Base-by-base conservation (phyloP, 1,140 invertebrate genomes). In the Pectinophora gossypiella region DNA sequence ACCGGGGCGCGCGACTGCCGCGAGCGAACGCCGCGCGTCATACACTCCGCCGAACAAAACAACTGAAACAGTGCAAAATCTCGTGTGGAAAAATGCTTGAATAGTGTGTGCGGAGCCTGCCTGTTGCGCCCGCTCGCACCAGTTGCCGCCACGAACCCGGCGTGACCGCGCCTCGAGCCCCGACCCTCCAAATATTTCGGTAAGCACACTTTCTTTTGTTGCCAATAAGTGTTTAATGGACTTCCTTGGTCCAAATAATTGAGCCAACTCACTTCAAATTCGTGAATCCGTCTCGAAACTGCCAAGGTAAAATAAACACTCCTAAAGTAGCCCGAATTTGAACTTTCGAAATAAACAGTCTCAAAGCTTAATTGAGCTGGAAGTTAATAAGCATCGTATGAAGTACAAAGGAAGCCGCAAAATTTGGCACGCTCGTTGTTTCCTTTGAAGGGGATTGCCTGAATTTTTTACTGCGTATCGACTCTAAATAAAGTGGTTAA, bases 1-100 rank as follows among this genome's bases (percentile, higher is more conserved):
- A 85, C 53, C 64, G 46, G 48, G 64, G 61, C 78, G 70, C 68
- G 81, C 59, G 59, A 68, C 60, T 64, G 76, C 62, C 73, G 72
- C 72, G 76, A 59, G 50, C 68, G 72, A 72, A 80, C 76, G 81
- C 76, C 72, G 70, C 66, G 51, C 56, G 19, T 7, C 47, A 42
- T 22, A 45, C 45, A 50, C 57, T 55, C 36, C 48, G 45, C 53
- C 56, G 21, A 54, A 50, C 50, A 61, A 51, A 51, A 68, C 49
- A 59, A 52, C 53, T 51, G 50, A 50, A 62, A 52, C 50, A 53
- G 64, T 64, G 62, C 35, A 40, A 48, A 48, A 60, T 66, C 46
- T 51, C 64, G 64, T 66, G 76, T 69, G 63, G 63, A 72, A 75
- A 68, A 68, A 83, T 74, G 66, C 62, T 56, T 35, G 48, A 66